phyloP scores from a whole-genome alignment of 2,113 vertebrate species.

The Peucedramus taeniatus region DNA sequence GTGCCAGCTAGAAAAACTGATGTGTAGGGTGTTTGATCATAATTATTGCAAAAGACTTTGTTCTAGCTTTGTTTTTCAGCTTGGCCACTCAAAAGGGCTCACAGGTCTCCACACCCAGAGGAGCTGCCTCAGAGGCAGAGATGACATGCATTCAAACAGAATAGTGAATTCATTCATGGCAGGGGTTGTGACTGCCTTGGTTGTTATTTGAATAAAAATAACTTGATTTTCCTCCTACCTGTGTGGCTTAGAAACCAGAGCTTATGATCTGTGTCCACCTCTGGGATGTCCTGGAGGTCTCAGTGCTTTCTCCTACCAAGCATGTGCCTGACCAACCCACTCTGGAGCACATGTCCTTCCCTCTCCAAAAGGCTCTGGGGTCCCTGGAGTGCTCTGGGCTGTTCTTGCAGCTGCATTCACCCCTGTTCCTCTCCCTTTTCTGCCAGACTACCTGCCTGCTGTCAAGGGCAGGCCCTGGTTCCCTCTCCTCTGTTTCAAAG shows the following conservation, averaged over 20 bases:
- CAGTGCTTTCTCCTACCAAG: background rate
- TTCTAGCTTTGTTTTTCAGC: background rate
- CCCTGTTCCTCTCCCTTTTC: background rate
- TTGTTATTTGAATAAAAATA: background rate
- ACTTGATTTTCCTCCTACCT: background rate
- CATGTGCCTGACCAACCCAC: rapidly evolving
- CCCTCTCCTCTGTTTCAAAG: background rate
- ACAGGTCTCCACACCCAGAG: background rate
- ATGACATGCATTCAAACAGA: background rate
- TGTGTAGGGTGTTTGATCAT: background rate
- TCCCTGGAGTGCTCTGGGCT: background rate
- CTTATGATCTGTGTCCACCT: background rate
- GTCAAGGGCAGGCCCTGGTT: background rate
- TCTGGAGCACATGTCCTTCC: rapidly evolving
- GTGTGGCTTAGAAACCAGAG: background rate
- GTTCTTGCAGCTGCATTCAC: background rate
- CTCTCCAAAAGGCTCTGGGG: background rate
- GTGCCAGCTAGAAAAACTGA: background rate
- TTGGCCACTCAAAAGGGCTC: background rate
- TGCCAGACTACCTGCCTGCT: background rate
- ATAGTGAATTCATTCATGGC: background rate
- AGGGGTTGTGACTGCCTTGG: background rate
- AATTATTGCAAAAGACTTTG: background rate
- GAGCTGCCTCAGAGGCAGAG: background rate
- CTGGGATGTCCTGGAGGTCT: background rate